Conservation (phyloP, 53 echinoderm and acorn worm species). For the Temnopleurus reevesii region DNA sequence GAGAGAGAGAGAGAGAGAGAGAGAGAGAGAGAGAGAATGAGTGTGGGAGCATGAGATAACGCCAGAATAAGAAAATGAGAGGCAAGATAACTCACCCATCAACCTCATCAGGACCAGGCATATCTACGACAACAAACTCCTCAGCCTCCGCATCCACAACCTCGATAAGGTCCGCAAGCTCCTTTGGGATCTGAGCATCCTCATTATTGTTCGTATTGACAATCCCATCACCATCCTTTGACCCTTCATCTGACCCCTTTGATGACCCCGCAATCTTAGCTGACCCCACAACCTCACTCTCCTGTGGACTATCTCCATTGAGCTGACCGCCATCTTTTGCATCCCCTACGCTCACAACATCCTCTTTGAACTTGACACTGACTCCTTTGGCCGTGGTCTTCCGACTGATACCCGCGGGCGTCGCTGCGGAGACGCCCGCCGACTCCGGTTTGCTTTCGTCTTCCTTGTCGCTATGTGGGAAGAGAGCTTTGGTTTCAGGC, state of each 20-base stretch:
- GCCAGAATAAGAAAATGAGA: no score
- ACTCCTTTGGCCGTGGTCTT: neutral
- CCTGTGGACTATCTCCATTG: neutral
- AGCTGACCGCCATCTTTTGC: neutral
- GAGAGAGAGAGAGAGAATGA: neutral
- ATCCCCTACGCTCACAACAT: neutral
- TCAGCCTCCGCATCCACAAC: neutral
- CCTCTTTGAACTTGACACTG: slow-evolving; percentile 12
- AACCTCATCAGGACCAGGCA: slow-evolving; percentile 5
- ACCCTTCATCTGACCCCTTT: slow-evolving; percentile 28
- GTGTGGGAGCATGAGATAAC: neutral
- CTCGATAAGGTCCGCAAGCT: neutral
- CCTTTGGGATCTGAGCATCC: slow-evolving; percentile 7
- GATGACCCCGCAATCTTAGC: no score
- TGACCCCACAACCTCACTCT: neutral
- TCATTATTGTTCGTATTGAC: slow-evolving; percentile 73
- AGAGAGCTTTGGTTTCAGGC: slow-evolving; percentile 25
- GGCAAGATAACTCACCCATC: slow-evolving; percentile 37
- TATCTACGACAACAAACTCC: slow-evolving; percentile 57
- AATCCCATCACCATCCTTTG: neutral
- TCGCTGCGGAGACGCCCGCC: neutral
- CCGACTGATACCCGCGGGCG: no score
- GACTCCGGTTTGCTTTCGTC: neutral
- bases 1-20: neutral
- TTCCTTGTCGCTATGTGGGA: slow-evolving; percentile 25